Percentiles rank a stretch among this genome's conserved stretches.
phyloP scores from a whole-genome alignment of 2,797 vertebrate genomes.

The Esox lucius region DNA sequence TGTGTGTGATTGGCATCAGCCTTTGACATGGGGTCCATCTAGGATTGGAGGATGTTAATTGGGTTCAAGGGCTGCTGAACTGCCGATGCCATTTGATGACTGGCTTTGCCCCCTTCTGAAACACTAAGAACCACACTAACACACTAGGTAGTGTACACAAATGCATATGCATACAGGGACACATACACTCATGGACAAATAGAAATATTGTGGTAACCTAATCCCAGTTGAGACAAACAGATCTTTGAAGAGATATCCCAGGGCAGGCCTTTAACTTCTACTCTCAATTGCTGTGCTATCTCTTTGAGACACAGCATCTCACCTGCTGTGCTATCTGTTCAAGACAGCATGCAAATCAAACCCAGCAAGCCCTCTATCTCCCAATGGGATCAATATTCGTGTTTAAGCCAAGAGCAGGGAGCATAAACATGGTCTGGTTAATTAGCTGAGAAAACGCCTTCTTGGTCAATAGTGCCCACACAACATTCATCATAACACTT shows the following conservation, averaged over 20 bases:
- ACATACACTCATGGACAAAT: background rate
- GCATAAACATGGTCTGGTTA: conserved; percentile 43
- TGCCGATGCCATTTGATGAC: conserved; percentile 68
- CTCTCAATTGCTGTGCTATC: conserved; percentile 61
- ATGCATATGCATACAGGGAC: background rate
- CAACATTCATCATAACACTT: background rate
- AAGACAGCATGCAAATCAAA: conserved; percentile 69
- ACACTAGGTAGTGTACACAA: background rate
- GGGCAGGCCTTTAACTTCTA: background rate
- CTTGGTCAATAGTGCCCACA: background rate
- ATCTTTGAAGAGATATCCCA: background rate
- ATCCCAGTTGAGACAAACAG: background rate
- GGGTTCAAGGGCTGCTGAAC: conserved; percentile 66
- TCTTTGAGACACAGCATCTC: conserved; percentile 46
- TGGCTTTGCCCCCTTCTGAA: conserved; percentile 62
- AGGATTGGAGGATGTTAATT: conserved; percentile 64
- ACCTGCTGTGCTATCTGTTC: conserved; percentile 64
- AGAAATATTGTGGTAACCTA: background rate
- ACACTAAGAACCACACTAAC: conserved; percentile 47
- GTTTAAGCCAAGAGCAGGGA: conserved; percentile 52
- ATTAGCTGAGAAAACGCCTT: conserved; percentile 29
- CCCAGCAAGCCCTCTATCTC: conserved; percentile 40
- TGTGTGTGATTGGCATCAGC: conserved; percentile 2
- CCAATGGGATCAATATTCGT: conserved; percentile 54
- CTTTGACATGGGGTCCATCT: conserved; percentile 60